These are phyloP conservation scores for Epinotia nisella DNA, from an alignment of 2,888 invertebrate genomes.

Conservation along the genomic window DNA sequence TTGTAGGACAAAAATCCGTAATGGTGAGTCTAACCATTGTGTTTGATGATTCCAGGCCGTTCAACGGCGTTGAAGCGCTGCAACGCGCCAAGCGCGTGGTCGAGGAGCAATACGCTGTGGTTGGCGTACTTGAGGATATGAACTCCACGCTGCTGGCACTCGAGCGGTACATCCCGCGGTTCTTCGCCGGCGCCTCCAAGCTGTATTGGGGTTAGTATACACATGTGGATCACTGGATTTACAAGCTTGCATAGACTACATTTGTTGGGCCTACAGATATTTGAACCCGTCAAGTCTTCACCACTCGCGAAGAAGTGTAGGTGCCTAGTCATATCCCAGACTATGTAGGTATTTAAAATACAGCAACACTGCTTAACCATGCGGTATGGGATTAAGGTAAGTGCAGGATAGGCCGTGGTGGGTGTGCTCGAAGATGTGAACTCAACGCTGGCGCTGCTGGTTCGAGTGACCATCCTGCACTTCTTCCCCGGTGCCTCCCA, in stretches of 20 bases:
- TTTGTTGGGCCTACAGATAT: neutral
- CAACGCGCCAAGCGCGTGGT: conserved; percentile 94
- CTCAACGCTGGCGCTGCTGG: no score
- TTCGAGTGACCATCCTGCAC: no score
- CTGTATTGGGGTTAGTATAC: conserved; percentile 87
- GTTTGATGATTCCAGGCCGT: conserved; percentile 86
- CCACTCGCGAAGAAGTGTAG: neutral
- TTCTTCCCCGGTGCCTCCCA: no score
- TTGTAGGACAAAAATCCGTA: no score
- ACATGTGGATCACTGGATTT: no score
- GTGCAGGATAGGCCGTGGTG: no score
- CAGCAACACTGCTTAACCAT: no score
- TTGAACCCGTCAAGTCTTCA: neutral
- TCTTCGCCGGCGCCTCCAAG: conserved; percentile 91
- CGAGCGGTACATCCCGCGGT: conserved; percentile 93
- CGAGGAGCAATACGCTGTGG: conserved; percentile 94
- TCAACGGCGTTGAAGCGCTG: conserved; percentile 92
- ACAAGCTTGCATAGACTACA: no score
- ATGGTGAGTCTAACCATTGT: neutral
- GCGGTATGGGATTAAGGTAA: no score
- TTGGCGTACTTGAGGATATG: conserved; percentile 94
- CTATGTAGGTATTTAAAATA: no score
- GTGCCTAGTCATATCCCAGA: no score
- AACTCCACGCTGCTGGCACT: conserved; percentile 94
- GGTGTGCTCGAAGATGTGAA: no score